These are phyloP conservation scores for Drosophila parvula DNA, from an alignment of 1,140 invertebrate species.

Conservation along the genomic window DNA sequence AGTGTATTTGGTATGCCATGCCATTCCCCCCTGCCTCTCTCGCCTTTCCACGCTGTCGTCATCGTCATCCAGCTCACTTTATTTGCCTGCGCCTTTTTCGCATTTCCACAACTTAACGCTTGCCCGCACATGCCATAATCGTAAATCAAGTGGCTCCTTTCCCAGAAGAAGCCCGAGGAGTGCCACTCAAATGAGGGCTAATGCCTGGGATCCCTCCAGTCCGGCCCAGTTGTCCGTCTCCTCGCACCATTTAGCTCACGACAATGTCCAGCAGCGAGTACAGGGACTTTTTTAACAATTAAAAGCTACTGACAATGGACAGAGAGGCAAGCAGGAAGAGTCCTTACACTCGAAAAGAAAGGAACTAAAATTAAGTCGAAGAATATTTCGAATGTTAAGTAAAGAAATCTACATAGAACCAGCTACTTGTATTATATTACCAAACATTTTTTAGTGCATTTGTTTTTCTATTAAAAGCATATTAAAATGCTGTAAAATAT, in stretches of 20 bases:
- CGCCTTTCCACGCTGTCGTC: constrained; percentile 17
- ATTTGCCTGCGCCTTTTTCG: constrained; percentile 51
- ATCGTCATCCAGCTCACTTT: constrained; percentile 46
- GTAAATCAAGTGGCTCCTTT: constrained; percentile 58
- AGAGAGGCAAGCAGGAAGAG: background rate
- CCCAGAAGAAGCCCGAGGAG: constrained; percentile 9
- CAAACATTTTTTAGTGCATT: background rate
- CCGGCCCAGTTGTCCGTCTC: constrained; percentile 11
- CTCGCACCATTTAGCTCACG: constrained; percentile 30
- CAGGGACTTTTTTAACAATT: constrained; percentile 43
- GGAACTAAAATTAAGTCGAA: background rate
- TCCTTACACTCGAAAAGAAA: background rate
- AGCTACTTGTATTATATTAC: background rate
- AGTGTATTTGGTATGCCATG: constrained; percentile 9
- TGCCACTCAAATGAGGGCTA: constrained; percentile 31
- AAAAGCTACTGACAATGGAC: constrained; percentile 20
- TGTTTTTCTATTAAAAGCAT: background rate
- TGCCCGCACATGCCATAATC: constrained; percentile 58
- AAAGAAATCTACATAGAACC: background rate
- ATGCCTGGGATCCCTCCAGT: constrained; percentile 20
- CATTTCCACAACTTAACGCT: constrained; percentile 67
- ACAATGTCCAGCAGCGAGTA: constrained; percentile 60
- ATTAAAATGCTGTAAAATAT: background rate
- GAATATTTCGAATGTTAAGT: background rate
- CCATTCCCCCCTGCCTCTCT: background rate